phyloP scores from a whole-genome alignment of 2,888 invertebrate species.

The Pomacea canaliculata region DNA sequence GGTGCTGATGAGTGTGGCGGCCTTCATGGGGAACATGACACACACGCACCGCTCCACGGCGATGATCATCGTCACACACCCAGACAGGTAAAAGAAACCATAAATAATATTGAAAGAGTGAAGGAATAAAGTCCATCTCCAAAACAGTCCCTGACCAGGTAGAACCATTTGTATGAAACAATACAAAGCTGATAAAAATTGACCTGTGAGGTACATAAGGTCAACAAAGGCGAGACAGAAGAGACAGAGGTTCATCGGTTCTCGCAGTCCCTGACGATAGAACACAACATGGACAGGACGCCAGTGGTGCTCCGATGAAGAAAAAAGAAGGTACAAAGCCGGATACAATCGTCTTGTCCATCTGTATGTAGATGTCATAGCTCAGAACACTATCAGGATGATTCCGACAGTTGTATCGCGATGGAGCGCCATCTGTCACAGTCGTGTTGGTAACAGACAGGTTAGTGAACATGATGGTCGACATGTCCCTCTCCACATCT shows the following conservation, averaged over 20 bases:
- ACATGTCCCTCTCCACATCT: too few relatives aligned
- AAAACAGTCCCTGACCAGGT: neutral
- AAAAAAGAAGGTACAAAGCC: neutral
- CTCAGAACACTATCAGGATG: too few relatives aligned
- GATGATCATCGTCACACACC: neutral
- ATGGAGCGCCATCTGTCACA: too few relatives aligned
- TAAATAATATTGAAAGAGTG: neutral
- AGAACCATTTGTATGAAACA: constrained; percentile 31
- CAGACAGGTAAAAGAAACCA: neutral
- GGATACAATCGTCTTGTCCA: too few relatives aligned
- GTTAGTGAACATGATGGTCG: too few relatives aligned
- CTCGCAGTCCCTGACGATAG: neutral
- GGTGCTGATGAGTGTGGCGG: neutral
- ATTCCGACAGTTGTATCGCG: too few relatives aligned
- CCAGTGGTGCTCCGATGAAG: neutral
- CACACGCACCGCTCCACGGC: constrained; percentile 1
- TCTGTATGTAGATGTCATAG: too few relatives aligned
- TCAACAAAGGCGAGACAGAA: neutral
- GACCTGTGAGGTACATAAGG: neutral
- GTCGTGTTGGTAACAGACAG: too few relatives aligned
- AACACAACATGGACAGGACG: neutral
- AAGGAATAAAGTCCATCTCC: neutral
- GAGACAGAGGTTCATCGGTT: neutral
- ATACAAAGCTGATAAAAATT: neutral
- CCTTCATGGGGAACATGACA: neutral